Percentiles rank a stretch among this genome's conserved stretches.
Evolutionary conservation across 2,888 invertebrate genomes (phyloP).

Genomic region (Coleophora deauratella): DNA sequence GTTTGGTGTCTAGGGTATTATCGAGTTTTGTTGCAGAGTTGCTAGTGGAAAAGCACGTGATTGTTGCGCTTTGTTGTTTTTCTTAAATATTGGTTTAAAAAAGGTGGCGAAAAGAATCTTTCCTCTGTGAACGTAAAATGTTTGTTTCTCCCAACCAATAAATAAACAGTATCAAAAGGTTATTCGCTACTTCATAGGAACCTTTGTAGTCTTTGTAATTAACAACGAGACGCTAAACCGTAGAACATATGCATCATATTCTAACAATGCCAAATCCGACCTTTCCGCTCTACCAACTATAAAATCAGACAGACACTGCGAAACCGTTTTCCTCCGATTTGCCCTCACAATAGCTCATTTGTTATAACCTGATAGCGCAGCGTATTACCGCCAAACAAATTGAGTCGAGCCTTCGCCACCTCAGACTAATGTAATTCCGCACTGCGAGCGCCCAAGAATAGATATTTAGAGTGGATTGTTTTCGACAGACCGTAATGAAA

Average conservation of each 20-base stretch:
- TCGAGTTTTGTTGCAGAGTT: too few relatives aligned
- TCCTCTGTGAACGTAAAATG: too few relatives aligned
- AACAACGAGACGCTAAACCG: too few relatives aligned
- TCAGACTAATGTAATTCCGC: conserved; percentile 74
- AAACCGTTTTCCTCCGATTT: conserved; percentile 64
- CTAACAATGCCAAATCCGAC: conserved; percentile 21
- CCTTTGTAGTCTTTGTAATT: too few relatives aligned
- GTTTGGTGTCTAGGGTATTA: too few relatives aligned
- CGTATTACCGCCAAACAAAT: conserved; percentile 73
- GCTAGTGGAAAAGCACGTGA: too few relatives aligned
- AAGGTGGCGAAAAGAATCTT: too few relatives aligned
- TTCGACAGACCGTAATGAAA: conserved; percentile 75
- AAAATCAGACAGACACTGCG: conserved; percentile 57
- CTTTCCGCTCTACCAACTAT: conserved; percentile 31
- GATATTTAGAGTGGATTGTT: conserved; percentile 75
- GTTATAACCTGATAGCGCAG: conserved; percentile 70
- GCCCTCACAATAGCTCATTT: conserved; percentile 71
- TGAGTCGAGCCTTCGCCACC: conserved; percentile 74
- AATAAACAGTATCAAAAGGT: too few relatives aligned
- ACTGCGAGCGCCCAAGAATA: conserved; percentile 71
- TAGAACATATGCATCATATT: conserved; percentile 13
- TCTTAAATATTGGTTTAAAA: too few relatives aligned
- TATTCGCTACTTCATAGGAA: too few relatives aligned
- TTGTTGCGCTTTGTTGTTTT: too few relatives aligned
- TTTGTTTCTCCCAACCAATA: too few relatives aligned